Evolutionary conservation across 1,140 invertebrate genomes (phyloP).

Genomic region (Saxidomus purpurata): DNA sequence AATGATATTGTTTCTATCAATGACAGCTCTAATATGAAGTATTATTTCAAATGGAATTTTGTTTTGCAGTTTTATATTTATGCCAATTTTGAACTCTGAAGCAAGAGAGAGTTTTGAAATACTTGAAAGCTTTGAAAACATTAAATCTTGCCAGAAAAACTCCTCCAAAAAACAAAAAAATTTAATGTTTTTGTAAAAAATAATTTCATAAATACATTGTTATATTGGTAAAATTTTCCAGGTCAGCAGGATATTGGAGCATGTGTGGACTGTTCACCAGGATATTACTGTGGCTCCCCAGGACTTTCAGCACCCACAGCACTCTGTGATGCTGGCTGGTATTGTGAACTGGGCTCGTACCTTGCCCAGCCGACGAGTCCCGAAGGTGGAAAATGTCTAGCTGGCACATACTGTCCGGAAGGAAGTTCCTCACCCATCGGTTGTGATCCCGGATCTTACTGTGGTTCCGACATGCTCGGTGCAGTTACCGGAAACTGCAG

Average conservation of each 20-base stretch:
- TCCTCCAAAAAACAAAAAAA: too few relatives aligned
- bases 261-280: constrained; percentile 80
- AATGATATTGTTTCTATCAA: too few relatives aligned
- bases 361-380: constrained; percentile 78
- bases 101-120: too few relatives aligned
- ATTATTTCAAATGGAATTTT: too few relatives aligned
- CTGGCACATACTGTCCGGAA: constrained; percentile 79
- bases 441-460: constrained; percentile 82
- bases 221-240: constrained; percentile 48
- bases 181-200: too few relatives aligned
- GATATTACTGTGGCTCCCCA: constrained; percentile 81
- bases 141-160: too few relatives aligned
- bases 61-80: too few relatives aligned
- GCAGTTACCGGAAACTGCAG: constrained; percentile 76
- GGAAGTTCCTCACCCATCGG: constrained; percentile 77
- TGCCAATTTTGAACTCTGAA: too few relatives aligned
- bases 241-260: constrained; percentile 77
- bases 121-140: too few relatives aligned
- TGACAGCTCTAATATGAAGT: too few relatives aligned
- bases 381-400: constrained; percentile 80
- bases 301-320: constrained; percentile 79
- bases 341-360: constrained; percentile 80
- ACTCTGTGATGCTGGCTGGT: constrained; percentile 84
- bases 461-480: constrained; percentile 77
- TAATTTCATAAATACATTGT: too few relatives aligned